These are phyloP conservation scores for Nematolebias whitei DNA, from an alignment of 2,113 vertebrate species.

Conservation along the genomic window DNA sequence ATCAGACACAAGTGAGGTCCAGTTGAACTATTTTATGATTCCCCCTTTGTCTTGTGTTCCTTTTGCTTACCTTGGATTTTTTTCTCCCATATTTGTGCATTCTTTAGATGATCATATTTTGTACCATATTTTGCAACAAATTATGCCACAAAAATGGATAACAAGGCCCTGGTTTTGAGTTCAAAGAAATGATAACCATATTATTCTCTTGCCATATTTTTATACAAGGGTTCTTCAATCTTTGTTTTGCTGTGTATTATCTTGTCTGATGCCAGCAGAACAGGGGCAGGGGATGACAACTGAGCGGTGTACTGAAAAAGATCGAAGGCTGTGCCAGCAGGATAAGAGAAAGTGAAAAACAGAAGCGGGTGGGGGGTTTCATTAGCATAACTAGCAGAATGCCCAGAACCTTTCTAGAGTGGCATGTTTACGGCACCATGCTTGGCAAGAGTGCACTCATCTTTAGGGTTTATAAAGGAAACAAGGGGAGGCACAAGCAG, in stretches of 20 bases:
- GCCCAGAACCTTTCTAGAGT: constrained; percentile 90
- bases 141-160: constrained; percentile 72
- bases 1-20: constrained; percentile 29
- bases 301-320: constrained; percentile 70
- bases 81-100: constrained; percentile 46
- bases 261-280: constrained; percentile 77
- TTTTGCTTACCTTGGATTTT: constrained; percentile 41
- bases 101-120: constrained; percentile 66
- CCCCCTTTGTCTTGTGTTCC: constrained; percentile 16
- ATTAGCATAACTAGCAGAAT: constrained; percentile 97
- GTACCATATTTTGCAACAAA: constrained; percentile 72
- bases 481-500: constrained; percentile 79
- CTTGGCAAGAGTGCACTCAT: constrained; percentile 89
- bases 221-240: constrained; percentile 71
- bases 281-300: constrained; percentile 76
- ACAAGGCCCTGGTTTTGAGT: constrained; percentile 77
- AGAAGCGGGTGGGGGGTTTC: constrained; percentile 82
- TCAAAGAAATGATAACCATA: constrained; percentile 77
- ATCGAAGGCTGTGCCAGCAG: constrained; percentile 76
- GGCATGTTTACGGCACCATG: constrained; percentile 87
- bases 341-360: constrained; percentile 72
- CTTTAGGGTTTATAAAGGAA: constrained; percentile 82
- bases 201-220: constrained; percentile 76
- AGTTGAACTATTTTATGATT: constrained; percentile 20
- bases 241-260: constrained; percentile 75